phyloP scores from a whole-genome alignment of 2,113 vertebrate species.

The Pyrgilauda ruficollis region DNA sequence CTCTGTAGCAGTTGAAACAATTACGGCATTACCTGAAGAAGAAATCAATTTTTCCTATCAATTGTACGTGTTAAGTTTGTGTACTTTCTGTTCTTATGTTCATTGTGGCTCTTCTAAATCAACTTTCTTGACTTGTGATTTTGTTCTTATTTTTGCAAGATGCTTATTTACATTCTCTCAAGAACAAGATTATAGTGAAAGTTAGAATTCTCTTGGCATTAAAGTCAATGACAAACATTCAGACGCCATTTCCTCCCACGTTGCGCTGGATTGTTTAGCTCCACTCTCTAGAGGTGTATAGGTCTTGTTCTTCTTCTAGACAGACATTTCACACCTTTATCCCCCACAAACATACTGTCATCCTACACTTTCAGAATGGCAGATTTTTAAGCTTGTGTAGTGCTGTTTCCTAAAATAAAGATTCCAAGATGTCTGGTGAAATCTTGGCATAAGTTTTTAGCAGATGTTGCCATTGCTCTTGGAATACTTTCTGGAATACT shows the following conservation, averaged over 20 bases:
- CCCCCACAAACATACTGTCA: constrained; percentile 72
- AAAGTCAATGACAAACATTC: constrained; percentile 57
- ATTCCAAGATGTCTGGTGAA: constrained; percentile 67
- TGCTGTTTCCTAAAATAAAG: constrained; percentile 73
- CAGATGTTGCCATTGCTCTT: constrained; percentile 72
- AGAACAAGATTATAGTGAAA: constrained; percentile 39
- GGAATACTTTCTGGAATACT: constrained; percentile 62
- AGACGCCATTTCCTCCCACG: constrained; percentile 57
- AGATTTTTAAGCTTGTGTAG: constrained; percentile 62
- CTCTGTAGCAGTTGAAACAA: not conserved
- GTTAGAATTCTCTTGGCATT: constrained; percentile 51
- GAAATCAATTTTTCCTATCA: not conserved
- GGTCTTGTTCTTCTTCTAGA: constrained; percentile 72
- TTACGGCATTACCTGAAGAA: not conserved
- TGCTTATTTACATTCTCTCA: constrained; percentile 26
- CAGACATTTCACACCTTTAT: constrained; percentile 75
- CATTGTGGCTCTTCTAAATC: not conserved
- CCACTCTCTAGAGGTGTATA: constrained; percentile 66
- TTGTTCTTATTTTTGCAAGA: not conserved
- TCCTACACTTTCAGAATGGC: constrained; percentile 69
- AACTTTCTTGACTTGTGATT: constrained; percentile 6
- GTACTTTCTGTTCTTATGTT: not conserved
- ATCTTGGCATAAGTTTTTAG: constrained; percentile 68
- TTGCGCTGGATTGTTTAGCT: constrained; percentile 68
- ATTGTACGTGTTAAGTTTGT: not conserved